Evolutionary conservation across 2,797 vertebrate species (phyloP).

Genomic region (Falco novaeseelandiae): DNA sequence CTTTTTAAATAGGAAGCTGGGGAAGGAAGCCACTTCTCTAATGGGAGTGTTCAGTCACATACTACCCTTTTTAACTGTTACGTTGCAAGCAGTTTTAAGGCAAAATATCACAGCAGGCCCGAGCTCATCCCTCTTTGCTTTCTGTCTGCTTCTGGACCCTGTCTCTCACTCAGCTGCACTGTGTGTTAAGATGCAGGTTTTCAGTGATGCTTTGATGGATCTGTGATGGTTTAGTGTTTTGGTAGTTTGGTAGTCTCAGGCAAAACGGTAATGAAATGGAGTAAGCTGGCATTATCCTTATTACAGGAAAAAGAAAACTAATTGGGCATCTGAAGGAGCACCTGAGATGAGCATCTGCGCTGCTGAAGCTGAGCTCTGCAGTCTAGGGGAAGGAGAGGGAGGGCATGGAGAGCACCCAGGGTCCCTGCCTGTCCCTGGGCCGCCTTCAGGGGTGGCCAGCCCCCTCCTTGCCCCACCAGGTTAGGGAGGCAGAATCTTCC

Average conservation of each 20-base stretch:
- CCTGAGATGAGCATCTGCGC: background rate
- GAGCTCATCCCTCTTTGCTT: background rate
- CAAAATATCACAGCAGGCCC: background rate
- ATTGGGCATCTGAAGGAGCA: background rate
- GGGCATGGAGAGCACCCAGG: background rate
- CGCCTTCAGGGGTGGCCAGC: too few species aligned
- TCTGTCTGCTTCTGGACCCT: background rate
- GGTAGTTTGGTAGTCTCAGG: background rate
- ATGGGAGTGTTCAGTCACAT: background rate
- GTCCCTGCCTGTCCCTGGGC: accelerated
- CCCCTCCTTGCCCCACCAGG: accelerated
- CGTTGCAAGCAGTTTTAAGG: background rate
- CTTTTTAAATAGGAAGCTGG: background rate
- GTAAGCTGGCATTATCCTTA: background rate
- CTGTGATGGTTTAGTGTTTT: background rate
- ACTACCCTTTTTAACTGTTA: background rate
- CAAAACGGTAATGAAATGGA: background rate
- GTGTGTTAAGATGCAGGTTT: background rate
- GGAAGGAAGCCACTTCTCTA: background rate
- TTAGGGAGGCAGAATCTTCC: accelerated
- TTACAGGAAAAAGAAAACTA: background rate
- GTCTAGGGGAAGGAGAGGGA: accelerated
- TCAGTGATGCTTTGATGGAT: background rate
- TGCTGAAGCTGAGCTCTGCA: background rate
- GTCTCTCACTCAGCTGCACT: background rate